Percentiles rank a stretch among this genome's conserved stretches.
These are phyloP conservation scores for Cheirogaleus major DNA, from an alignment of 2,797 vertebrate genomes.

Conservation along the genomic window DNA sequence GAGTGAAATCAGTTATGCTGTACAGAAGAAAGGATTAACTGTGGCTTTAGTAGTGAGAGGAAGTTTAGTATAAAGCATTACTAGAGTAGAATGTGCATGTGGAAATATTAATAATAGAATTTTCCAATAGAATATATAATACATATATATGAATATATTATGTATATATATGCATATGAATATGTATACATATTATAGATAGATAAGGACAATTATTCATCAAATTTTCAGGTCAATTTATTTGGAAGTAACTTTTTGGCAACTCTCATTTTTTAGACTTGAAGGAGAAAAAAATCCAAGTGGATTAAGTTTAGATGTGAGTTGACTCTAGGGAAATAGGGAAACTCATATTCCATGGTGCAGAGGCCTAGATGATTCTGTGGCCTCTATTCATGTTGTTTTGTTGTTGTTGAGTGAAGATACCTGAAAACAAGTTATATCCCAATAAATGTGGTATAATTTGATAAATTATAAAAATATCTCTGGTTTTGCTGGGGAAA, in stretches of 20 bases:
- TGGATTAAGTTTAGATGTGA: background rate
- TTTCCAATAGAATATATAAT: background rate
- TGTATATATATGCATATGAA: background rate
- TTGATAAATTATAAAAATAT: background rate
- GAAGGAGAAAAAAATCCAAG: background rate
- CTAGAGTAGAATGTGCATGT: background rate
- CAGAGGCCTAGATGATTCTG: background rate
- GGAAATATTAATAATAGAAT: background rate
- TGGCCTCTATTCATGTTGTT: background rate
- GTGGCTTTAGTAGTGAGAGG: background rate
- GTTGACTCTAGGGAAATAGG: background rate
- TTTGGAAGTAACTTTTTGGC: background rate
- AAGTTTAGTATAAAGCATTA: background rate
- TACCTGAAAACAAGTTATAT: background rate
- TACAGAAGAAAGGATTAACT: background rate
- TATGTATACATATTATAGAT: background rate
- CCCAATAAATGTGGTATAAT: background rate
- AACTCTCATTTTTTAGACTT: background rate
- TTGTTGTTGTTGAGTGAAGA: background rate
- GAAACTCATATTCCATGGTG: background rate
- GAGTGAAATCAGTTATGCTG: background rate
- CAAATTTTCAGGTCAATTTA: background rate
- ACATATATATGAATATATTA: background rate
- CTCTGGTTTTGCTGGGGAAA: background rate
- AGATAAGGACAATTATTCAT: background rate